Percentiles rank a stretch among this genome's conserved stretches.
phyloP scores from a whole-genome alignment of 2,113 vertebrate species.

The Erythrolamprus reginae region DNA sequence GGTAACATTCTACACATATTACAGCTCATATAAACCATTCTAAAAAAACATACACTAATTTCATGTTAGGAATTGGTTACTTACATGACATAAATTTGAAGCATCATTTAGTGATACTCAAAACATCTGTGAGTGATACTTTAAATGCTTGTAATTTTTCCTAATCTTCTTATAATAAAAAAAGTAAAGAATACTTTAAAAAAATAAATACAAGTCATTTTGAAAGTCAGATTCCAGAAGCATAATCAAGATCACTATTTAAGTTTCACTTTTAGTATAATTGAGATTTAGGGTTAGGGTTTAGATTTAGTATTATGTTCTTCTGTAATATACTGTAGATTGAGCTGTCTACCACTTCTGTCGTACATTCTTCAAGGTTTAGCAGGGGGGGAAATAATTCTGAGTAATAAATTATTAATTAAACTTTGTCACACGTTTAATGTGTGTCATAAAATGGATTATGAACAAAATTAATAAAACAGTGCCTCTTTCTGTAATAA shows the following conservation, averaged over 20 bases:
- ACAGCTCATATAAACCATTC: not conserved
- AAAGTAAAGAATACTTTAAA: not conserved
- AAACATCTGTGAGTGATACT: not conserved
- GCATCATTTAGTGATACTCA: not conserved
- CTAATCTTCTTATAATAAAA: not conserved
- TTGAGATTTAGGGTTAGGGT: no score
- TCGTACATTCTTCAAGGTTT: not conserved
- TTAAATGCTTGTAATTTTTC: no score
- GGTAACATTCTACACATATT: not conserved
- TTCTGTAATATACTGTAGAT: not conserved
- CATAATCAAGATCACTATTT: not conserved
- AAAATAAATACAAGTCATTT: not conserved
- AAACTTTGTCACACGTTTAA: not conserved
- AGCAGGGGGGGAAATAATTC: not conserved
- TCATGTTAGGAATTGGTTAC: not conserved
- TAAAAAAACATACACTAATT: rapidly evolving
- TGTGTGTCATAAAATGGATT: not conserved
- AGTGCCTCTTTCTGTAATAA: not conserved
- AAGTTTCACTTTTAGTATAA: not conserved
- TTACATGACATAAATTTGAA: rapidly evolving
- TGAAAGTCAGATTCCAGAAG: not conserved
- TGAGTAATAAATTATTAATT: not conserved
- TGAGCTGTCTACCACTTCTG: not conserved
- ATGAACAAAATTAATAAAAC: not conserved
- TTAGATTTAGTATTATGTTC: not conserved